Evolutionary conservation across 64 coral and sea anemone species (phyloP).

Genomic region (Montipora sp.): DNA sequence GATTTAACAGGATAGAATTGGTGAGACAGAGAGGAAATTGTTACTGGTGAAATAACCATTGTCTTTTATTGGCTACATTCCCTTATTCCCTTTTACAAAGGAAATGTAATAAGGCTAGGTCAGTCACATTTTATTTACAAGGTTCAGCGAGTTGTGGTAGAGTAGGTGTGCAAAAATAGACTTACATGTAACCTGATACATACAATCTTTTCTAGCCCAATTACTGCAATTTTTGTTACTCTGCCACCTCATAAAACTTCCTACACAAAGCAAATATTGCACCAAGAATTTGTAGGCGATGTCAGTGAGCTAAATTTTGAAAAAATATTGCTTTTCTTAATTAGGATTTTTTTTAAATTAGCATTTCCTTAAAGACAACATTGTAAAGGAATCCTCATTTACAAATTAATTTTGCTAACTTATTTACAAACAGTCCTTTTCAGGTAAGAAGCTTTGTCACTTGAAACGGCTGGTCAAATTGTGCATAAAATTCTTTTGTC

Average conservation of each 20-base stretch:
- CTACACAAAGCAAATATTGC: background rate
- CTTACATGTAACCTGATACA: background rate
- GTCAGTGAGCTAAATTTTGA: background rate
- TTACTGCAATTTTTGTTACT: no score
- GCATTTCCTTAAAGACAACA: no score
- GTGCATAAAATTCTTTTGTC: no score
- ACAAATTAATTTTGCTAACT: background rate
- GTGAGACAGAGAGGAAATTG: no score
- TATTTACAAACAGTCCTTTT: constrained; percentile 14
- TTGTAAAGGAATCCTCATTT: background rate
- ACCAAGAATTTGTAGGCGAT: background rate
- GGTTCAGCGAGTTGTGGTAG: constrained; percentile 11
- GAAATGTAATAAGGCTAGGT: background rate
- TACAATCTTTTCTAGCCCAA: background rate
- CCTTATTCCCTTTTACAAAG: background rate
- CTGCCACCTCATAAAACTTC: background rate
- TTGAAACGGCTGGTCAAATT: background rate
- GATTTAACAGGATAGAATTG: no score
- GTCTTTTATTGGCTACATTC: no score
- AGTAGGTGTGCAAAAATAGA: constrained; percentile 6
- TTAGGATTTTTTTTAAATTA: background rate
- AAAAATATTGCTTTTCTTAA: background rate
- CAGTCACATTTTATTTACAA: background rate
- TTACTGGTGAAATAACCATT: no score
- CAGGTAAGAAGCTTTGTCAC: background rate